These are phyloP conservation scores for Hyperoodon ampullatus DNA, from an alignment of 2,113 vertebrate species.

Conservation along the genomic window DNA sequence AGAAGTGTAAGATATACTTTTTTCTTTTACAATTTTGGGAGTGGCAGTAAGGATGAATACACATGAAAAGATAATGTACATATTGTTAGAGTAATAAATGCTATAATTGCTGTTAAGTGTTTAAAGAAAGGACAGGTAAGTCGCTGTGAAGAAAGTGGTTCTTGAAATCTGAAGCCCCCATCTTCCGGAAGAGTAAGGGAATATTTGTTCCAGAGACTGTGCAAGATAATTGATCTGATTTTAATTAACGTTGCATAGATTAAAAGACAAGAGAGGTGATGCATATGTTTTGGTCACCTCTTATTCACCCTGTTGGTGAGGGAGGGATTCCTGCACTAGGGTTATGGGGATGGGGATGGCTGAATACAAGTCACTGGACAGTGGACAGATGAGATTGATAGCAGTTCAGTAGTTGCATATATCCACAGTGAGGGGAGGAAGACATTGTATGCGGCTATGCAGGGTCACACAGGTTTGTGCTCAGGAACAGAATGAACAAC, in stretches of 20 bases:
- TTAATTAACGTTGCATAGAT: neutral
- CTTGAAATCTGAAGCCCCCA: neutral
- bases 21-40: neutral
- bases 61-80: neutral
- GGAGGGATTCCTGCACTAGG: neutral
- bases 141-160: neutral
- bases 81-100: neutral
- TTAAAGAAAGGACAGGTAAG: neutral
- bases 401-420: neutral
- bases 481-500: neutral
- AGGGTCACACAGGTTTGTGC: neutral
- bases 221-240: neutral
- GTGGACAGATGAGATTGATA: neutral
- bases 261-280: neutral
- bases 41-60: neutral
- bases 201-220: neutral
- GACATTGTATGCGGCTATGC: fast-evolving
- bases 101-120: neutral
- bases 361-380: neutral
- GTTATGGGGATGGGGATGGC: too few relatives aligned
- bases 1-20: neutral
- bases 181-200: too few relatives aligned
- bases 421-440: neutral
- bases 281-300: neutral
- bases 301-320: neutral